These are phyloP conservation scores for Uloborus plumipes DNA, from an alignment of 2,888 invertebrate species.

Conservation along the genomic window DNA sequence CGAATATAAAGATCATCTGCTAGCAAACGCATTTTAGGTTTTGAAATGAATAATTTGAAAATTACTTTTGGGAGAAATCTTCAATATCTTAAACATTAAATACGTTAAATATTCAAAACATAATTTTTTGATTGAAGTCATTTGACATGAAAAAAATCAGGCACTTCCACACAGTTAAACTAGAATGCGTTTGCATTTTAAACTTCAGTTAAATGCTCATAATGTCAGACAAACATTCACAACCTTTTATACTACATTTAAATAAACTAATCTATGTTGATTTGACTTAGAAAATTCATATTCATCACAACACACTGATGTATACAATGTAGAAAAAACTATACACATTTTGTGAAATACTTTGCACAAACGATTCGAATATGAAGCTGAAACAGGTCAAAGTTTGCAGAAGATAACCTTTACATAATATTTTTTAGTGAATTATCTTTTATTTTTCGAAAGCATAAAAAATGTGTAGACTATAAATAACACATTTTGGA, in stretches of 20 bases:
- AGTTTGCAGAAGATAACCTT: not conserved
- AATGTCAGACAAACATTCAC: conserved; percentile 18
- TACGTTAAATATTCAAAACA: too few relatives aligned
- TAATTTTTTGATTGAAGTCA: too few relatives aligned
- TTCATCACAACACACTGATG: conserved; percentile 53
- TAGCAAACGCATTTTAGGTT: too few relatives aligned
- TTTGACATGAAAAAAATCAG: not conserved
- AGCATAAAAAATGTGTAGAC: too few relatives aligned
- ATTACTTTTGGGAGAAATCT: too few relatives aligned
- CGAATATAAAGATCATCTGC: too few relatives aligned
- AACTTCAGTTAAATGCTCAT: conserved; percentile 14
- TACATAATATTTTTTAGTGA: too few relatives aligned
- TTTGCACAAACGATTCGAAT: conserved; percentile 37
- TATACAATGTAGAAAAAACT: conserved; percentile 58
- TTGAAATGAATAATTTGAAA: too few relatives aligned
- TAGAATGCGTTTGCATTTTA: conserved; percentile 32
- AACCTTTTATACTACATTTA: conserved; percentile 37
- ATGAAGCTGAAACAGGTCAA: conserved; percentile 3
- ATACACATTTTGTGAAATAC: conserved; percentile 39
- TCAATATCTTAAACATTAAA: too few relatives aligned
- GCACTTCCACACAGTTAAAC: conserved; percentile 8
- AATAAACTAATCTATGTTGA: conserved; percentile 55
- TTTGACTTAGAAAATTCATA: conserved; percentile 60
- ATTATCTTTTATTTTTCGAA: too few relatives aligned
- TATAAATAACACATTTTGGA: too few relatives aligned